Conservation (phyloP, 1,140 invertebrate species). For the Pectinophora gossypiella region DNA sequence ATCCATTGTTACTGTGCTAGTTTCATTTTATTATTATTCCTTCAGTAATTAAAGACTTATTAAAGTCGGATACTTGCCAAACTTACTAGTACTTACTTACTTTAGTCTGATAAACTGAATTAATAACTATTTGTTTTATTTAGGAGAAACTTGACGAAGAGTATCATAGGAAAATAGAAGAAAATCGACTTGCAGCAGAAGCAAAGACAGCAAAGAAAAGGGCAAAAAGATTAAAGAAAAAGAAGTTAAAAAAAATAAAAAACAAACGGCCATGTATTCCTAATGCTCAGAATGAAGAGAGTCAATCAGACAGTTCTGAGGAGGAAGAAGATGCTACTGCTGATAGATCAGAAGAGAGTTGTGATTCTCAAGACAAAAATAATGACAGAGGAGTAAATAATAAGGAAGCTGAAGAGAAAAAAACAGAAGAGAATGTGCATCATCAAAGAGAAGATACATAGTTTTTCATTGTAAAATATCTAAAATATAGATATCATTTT, state of each 20-base stretch:
- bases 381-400: constrained; percentile 4
- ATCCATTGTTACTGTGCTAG: too few species aligned
- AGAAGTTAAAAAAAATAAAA: constrained; percentile 77
- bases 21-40: too few species aligned
- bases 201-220: constrained; percentile 90
- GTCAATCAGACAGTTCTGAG: constrained; percentile 41
- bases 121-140: too few species aligned
- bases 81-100: too few species aligned
- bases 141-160: constrained; percentile 89
- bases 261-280: constrained; percentile 70
- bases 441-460: too few species aligned
- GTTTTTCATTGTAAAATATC: too few species aligned
- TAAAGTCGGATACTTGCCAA: too few species aligned
- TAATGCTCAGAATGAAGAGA: constrained; percentile 27
- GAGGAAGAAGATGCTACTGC: constrained; percentile 33
- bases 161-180: constrained; percentile 88
- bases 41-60: too few species aligned
- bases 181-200: constrained; percentile 86
- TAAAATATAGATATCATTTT: neutral
- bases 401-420: neutral
- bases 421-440: neutral
- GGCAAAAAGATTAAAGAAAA: constrained; percentile 88
- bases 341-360: constrained; percentile 13
- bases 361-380: constrained; percentile 10
- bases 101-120: too few species aligned